Conservation (phyloP, 2,888 invertebrate genomes). For the Sesamia inferens region DNA sequence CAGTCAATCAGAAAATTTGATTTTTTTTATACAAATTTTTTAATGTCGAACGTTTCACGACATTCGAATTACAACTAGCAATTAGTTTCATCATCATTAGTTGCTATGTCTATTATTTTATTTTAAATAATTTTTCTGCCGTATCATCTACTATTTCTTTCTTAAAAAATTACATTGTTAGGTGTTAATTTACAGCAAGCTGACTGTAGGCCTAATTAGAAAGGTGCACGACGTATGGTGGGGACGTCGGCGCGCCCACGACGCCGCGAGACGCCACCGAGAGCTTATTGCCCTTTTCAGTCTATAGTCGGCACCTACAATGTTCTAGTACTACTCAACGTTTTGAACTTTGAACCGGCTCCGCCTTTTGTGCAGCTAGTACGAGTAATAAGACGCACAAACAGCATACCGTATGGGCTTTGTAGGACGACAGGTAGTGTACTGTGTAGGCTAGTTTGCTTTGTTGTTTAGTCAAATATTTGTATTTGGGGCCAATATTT, state of each 20-base stretch:
- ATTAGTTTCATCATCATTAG: too few species aligned
- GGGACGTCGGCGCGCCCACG: constrained; percentile 53
- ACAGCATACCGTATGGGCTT: constrained; percentile 21
- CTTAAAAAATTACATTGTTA: constrained; percentile 22
- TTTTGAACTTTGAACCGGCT: constrained; percentile 54
- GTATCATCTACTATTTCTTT: not conserved
- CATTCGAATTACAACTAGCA: too few species aligned
- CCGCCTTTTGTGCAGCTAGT: constrained; percentile 49
- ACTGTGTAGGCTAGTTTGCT: constrained; percentile 25
- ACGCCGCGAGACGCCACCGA: constrained; percentile 54
- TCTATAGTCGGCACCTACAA: constrained; percentile 56
- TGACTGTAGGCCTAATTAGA: constrained; percentile 78
- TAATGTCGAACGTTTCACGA: too few species aligned
- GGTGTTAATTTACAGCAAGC: constrained; percentile 38
- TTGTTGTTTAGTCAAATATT: constrained; percentile 34
- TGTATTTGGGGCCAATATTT: constrained; percentile 23
- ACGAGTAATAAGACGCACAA: constrained; percentile 46
- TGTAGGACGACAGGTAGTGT: constrained; percentile 8
- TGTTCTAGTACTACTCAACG: constrained; percentile 38
- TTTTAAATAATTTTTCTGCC: not conserved
- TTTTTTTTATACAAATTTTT: too few species aligned
- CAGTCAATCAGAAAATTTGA: too few species aligned
- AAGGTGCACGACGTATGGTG: constrained; percentile 64
- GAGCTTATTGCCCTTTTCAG: constrained; percentile 70
- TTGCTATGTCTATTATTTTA: not conserved